These are phyloP conservation scores for Tinea pellionella DNA, from an alignment of 2,888 invertebrate genomes.

Conservation along the genomic window DNA sequence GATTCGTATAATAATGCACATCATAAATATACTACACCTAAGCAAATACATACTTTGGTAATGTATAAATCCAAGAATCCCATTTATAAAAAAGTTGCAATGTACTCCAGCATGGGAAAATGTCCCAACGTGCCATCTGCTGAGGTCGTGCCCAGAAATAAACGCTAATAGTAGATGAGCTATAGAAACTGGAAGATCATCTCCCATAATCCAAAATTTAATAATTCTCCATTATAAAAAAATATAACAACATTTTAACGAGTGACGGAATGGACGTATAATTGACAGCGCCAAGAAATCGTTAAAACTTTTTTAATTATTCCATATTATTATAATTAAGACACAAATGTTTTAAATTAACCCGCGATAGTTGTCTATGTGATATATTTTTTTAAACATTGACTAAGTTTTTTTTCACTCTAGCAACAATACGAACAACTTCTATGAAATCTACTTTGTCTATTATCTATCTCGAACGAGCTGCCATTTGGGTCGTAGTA, in stretches of 20 bases:
- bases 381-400: not conserved
- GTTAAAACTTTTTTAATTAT: not conserved
- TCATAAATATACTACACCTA: too few species aligned
- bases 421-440: too few species aligned
- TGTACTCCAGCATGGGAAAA: slow-evolving; percentile 52
- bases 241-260: not conserved
- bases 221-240: slow-evolving; percentile 15
- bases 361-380: not conserved
- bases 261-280: slow-evolving; percentile 10
- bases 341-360: not conserved
- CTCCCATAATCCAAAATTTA: slow-evolving; percentile 28
- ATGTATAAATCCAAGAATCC: slow-evolving; percentile 43
- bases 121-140: slow-evolving; percentile 26
- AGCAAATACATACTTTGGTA: slow-evolving; percentile 37
- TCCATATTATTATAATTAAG: too few species aligned
- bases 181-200: slow-evolving; percentile 37
- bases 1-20: not conserved
- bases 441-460: too few species aligned
- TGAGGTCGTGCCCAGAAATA: slow-evolving; percentile 38
- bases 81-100: slow-evolving; percentile 49
- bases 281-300: not conserved
- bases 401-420: not conserved
- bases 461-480: not conserved
- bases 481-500: not conserved
- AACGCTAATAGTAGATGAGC: slow-evolving; percentile 44